phyloP scores from a whole-genome alignment of 1,140 invertebrate genomes.

The honey bee (Apis mellifera) region Amel_HAv3.1 CM009942.2:10406001-10406500 shows the following conservation, averaged over 20 bases:
- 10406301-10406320: constrained; percentile 25
- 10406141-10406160: background rate
- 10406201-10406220: constrained; percentile 46
- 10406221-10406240: background rate
- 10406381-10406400: constrained; percentile 23
- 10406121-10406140: constrained; percentile 35
- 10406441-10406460: constrained; percentile 30
- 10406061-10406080: background rate
- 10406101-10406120: background rate
- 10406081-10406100: background rate
- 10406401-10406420: constrained; percentile 26
- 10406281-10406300: background rate
- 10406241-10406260: too few species aligned
- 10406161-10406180: constrained; percentile 13
- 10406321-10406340: constrained; percentile 38
- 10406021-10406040: too few species aligned
- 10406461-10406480: too few species aligned
- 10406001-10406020: too few species aligned
- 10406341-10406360: background rate
- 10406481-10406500: background rate
- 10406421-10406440: background rate
- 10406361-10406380: background rate
- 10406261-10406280: too few species aligned
- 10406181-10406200: constrained; percentile 15
- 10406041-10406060: too few species aligned